Evolutionary conservation across 1,140 invertebrate species (phyloP).

Genomic region (Nylanderia fulva): DNA sequence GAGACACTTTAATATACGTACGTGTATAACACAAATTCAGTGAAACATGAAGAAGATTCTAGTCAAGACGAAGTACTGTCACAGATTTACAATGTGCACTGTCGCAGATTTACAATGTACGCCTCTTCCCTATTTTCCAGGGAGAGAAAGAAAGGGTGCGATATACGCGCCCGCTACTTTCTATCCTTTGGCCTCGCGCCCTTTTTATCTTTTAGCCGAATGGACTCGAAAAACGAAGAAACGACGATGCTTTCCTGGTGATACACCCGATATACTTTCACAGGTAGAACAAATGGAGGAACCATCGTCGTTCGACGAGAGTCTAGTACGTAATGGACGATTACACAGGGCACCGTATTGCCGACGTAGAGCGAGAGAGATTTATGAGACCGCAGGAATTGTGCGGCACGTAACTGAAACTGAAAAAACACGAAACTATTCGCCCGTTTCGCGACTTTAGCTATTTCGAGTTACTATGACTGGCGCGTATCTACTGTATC

Average conservation of each 20-base stretch:
- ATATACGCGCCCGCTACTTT: neutral
- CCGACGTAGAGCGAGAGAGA: slow-evolving; percentile 62
- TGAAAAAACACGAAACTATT: slow-evolving; percentile 70
- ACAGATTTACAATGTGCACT: slow-evolving; percentile 46
- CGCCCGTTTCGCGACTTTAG: slow-evolving; percentile 48
- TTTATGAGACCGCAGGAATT: slow-evolving; percentile 76
- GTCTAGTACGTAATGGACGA: slow-evolving; percentile 74
- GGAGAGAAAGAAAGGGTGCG: slow-evolving; percentile 24
- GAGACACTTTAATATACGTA: neutral
- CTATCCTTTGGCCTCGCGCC: neutral
- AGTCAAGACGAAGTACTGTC: slow-evolving; percentile 19
- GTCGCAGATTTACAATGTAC: slow-evolving; percentile 45
- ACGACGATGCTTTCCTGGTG: slow-evolving; percentile 31
- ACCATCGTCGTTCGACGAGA: slow-evolving; percentile 69
- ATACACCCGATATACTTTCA: slow-evolving; percentile 63
- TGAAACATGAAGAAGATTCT: neutral
- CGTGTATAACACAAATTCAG: neutral
- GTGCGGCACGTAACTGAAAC: slow-evolving; percentile 66
- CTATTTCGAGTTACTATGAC: slow-evolving; percentile 55
- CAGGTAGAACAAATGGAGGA: slow-evolving; percentile 64
- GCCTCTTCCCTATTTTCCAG: slow-evolving; percentile 52
- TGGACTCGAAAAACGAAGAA: slow-evolving; percentile 53
- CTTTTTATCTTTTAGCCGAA: slow-evolving; percentile 11
- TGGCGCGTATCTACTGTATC: neutral
- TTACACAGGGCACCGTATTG: slow-evolving; percentile 67